A percentile compares a stretch with the other conserved stretches of the same genome.
Evolutionary conservation across 2,888 invertebrate species (phyloP).

Genomic region (Plemyria rubiginata): DNA sequence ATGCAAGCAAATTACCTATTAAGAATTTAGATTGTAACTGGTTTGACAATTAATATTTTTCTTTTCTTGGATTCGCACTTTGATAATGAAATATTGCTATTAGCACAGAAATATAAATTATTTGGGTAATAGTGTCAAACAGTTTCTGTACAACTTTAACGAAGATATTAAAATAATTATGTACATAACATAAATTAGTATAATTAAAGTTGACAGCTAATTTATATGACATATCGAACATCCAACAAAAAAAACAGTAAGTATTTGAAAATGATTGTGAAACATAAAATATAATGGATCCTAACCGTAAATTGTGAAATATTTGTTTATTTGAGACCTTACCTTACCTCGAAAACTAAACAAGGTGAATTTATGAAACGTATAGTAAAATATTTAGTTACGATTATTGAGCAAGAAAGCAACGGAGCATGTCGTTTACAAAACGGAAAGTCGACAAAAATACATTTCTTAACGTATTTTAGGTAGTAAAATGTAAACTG

Average conservation of each 20-base stretch:
- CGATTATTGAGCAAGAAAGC: conserved; percentile 38
- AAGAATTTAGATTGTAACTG: background rate
- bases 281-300: conserved; percentile 24
- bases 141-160: background rate
- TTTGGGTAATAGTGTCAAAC: background rate
- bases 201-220: background rate
- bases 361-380: conserved; percentile 38
- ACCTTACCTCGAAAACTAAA: conserved; percentile 32
- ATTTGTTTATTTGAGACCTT: conserved; percentile 29
- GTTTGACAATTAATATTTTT: background rate
- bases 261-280: conserved; percentile 19
- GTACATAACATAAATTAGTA: background rate
- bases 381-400: conserved; percentile 39
- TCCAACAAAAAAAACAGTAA: conserved; percentile 9
- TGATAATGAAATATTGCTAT: background rate
- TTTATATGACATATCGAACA: background rate
- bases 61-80: background rate
- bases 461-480: conserved; percentile 34
- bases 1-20: background rate
- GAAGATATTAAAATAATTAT: background rate
- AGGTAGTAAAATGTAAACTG: conserved; percentile 26
- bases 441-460: conserved; percentile 35
- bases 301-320: conserved; percentile 26
- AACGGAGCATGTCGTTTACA: conserved; percentile 40
- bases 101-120: no score